Evolutionary conservation across 2,797 vertebrate genomes (phyloP).

Genomic region (Eulemur mongoz): DNA sequence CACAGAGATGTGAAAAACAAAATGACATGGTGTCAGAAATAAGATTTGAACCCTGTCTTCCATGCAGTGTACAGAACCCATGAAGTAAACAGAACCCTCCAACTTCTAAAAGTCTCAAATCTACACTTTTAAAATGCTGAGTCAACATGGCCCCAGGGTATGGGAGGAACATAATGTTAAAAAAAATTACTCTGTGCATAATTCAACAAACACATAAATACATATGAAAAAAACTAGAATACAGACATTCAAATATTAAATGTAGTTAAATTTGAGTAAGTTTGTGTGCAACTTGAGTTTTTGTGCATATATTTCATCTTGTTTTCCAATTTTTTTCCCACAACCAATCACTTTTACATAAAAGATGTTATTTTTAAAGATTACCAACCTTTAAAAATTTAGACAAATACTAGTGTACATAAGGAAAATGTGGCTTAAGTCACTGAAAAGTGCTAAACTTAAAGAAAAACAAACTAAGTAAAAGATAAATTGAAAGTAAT

Average conservation of each 20-base stretch:
- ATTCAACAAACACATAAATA: slow-evolving; percentile 14
- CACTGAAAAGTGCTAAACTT: slow-evolving; percentile 50
- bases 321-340: background rate
- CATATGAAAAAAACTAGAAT: background rate
- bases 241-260: slow-evolving; percentile 7
- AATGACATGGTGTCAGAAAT: background rate
- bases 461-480: slow-evolving; percentile 24
- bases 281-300: background rate
- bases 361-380: background rate
- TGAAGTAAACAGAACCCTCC: background rate
- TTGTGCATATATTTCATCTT: background rate
- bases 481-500: slow-evolving; percentile 41
- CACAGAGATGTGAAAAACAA: background rate
- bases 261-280: background rate
- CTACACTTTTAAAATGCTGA: background rate
- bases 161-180: background rate
- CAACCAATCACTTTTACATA: slow-evolving; percentile 10
- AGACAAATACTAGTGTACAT: background rate
- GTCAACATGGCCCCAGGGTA: background rate
- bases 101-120: slow-evolving; percentile 12
- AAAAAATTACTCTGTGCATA: background rate
- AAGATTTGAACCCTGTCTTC: background rate
- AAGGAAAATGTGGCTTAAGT: background rate
- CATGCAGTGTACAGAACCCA: background rate
- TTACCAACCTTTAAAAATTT: background rate